Base-by-base conservation (phyloP, 2,797 vertebrate species). In the Nasua narica region DNA sequence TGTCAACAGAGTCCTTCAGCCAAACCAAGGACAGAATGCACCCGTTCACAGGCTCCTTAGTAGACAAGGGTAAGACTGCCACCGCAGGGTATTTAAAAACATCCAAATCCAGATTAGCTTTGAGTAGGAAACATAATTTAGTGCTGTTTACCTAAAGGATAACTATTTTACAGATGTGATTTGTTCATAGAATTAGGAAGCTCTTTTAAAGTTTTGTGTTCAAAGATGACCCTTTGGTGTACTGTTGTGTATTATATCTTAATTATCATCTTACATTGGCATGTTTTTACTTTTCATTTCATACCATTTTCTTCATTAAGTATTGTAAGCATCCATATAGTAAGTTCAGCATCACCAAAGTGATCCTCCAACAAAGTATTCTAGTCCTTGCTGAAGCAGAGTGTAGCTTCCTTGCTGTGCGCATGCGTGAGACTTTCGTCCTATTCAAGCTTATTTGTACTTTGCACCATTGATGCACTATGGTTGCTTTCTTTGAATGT, bases 21-120 rank as follows among this genome's bases (percentile, higher is more conserved):
- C 99, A 98, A 99, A 98, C 95, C 99, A 99, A 98, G 99, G 99
- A 97, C 99, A 99, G 98, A 99, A 99, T 95, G 98, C 99, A 52
- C 99, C 99, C 0, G 95, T 98, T 94, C 98, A 99, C 18, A 99
- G 99, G 82, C 99, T 99, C 52, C 98, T 99, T 83, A 99, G 98
- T 98, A 99, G 99, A 95, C 99, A 99, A 98, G 99, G 99, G 99
- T 99, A 99, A 99, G 99, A 91, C 29, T 79, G 56, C 58, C 54
- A 54, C 52, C 12, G 23, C 18, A 1, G 81, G 65, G 81, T n/a
- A 90, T 83, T 54, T 84, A 90, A 69, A 29, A 95, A 76, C 84
- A 69, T 27, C 95, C 40, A 87, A 96, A 90, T 88, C 82, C 90
- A 84, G 76, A 40, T 58, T 40, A 92, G 93, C 46, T 89, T 23